These are phyloP conservation scores for Crambe crambe DNA, from an alignment of 37 sponge, comb jelly and placozoan species.

Conservation along the genomic window DNA sequence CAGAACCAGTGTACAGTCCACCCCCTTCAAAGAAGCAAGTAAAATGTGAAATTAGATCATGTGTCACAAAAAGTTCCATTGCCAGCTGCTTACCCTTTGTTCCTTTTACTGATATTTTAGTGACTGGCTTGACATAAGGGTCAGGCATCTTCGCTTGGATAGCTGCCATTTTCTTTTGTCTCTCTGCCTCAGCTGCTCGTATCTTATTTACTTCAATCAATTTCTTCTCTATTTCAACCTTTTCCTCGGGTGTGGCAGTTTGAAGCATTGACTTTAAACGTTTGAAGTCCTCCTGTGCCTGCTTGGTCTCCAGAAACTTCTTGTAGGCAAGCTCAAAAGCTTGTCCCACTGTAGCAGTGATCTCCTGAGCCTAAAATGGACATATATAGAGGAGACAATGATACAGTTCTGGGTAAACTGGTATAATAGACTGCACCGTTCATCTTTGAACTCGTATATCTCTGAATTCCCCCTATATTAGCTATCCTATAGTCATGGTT, in stretches of 20 bases:
- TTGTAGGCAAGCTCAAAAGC: constrained; percentile 72
- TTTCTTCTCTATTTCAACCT: constrained; percentile 13
- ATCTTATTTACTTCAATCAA: not conserved
- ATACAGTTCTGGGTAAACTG: not conserved
- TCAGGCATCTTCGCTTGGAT: not conserved
- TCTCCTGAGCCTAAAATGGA: constrained; percentile 42
- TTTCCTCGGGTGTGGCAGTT: constrained; percentile 7
- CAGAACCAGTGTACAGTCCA: not conserved
- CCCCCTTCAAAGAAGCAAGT: not conserved
- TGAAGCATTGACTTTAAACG: not conserved
- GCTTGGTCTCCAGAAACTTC: constrained; percentile 32
- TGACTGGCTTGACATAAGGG: not conserved
- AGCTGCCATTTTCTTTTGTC: not conserved
- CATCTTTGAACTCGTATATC: not conserved
- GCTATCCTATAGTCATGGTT: too few species aligned
- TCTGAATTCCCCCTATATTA: not conserved
- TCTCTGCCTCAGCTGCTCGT: not conserved
- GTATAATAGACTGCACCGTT: not conserved
- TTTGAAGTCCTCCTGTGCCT: constrained; percentile 36
- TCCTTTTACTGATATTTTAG: not conserved
- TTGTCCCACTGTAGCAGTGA: constrained; percentile 63
- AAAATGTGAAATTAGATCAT: not conserved
- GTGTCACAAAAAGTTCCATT: not conserved
- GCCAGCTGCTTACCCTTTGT: not conserved
- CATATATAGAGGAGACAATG: not conserved